These are phyloP conservation scores for Bos javanicus DNA, from an alignment of 2,113 vertebrate species.

Conservation along the genomic window DNA sequence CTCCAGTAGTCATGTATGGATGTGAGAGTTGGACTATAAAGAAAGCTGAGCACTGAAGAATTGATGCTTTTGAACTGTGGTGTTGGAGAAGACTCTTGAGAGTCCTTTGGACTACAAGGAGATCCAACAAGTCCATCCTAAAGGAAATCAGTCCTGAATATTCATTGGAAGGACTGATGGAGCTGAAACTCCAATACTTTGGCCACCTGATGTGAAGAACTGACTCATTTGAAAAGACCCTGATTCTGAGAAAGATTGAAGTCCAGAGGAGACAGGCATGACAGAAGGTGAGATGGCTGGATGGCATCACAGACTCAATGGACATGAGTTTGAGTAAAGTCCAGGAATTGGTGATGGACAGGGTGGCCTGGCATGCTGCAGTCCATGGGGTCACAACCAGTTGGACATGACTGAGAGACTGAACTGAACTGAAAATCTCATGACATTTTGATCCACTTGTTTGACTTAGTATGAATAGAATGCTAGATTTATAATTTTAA, in stretches of 20 bases:
- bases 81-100: neutral
- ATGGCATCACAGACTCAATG: neutral
- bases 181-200: neutral
- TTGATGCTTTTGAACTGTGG: neutral
- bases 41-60: neutral
- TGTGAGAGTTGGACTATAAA: neutral
- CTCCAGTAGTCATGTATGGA: neutral
- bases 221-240: neutral
- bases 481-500: no score
- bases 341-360: accelerated
- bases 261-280: neutral
- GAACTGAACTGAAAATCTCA: neutral
- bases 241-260: neutral
- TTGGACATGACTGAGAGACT: neutral
- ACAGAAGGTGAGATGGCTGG: neutral
- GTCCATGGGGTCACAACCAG: neutral
- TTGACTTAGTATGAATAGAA: no score
- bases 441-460: no score
- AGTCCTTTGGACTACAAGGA: neutral
- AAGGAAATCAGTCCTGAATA: neutral
- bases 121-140: neutral
- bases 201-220: neutral
- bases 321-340: neutral
- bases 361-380: neutral
- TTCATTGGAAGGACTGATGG: neutral